Evolutionary conservation across 2,113 vertebrate genomes (phyloP).

Genomic region (Rostratula benghalensis): DNA sequence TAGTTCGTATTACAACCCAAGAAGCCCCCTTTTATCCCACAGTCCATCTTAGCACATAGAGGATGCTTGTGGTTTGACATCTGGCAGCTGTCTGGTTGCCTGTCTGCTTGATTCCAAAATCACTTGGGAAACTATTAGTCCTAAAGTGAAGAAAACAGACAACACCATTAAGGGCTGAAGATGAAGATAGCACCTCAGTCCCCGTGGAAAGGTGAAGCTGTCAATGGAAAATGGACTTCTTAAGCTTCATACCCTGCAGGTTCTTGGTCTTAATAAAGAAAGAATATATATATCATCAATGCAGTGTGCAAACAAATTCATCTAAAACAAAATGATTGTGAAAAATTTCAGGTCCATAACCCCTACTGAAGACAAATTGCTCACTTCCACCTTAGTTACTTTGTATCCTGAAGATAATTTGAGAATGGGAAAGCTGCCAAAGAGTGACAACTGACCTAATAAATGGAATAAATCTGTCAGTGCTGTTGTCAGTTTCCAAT

Average conservation of each 20-base stretch:
- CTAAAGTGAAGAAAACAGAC: not conserved
- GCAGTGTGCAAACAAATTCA: not conserved
- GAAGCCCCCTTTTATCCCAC: accelerated
- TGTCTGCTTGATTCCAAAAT: not conserved
- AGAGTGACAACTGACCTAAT: not conserved
- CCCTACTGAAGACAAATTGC: not conserved
- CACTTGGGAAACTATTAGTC: not conserved
- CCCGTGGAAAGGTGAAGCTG: not conserved
- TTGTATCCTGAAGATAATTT: constrained; percentile 10
- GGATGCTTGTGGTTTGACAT: not conserved
- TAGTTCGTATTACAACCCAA: not conserved
- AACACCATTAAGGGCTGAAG: not conserved
- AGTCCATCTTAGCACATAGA: not conserved
- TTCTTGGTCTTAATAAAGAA: not conserved
- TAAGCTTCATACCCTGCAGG: not conserved
- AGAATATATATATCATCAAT: not conserved
- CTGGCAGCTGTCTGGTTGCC: not conserved
- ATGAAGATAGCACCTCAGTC: not conserved
- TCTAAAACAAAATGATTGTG: not conserved
- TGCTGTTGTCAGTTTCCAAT: not conserved
- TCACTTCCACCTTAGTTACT: not conserved
- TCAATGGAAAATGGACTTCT: not conserved
- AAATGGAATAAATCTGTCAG: not conserved
- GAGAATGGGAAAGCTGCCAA: not conserved
- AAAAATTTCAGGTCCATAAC: not conserved